Percentiles rank a stretch among this genome's conserved stretches.
These are phyloP conservation scores for Coelinius sp. DNA, from an alignment of 2,888 invertebrate genomes.

Conservation along the genomic window DNA sequence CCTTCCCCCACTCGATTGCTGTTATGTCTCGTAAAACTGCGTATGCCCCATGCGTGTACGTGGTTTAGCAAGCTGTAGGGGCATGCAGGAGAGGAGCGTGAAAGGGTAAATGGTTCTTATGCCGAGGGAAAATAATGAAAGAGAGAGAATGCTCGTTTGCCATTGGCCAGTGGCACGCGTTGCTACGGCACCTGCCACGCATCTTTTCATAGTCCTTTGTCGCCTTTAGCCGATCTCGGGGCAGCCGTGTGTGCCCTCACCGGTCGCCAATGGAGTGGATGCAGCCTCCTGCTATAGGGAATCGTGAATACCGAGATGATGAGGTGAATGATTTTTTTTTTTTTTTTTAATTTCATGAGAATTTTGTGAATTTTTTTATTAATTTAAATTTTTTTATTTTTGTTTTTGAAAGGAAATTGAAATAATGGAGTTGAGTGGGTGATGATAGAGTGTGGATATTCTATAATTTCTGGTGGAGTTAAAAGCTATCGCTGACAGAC, in stretches of 20 bases:
- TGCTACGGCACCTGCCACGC: slow-evolving; percentile 52
- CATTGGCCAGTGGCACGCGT: slow-evolving; percentile 68
- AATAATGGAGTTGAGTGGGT: too few relatives aligned
- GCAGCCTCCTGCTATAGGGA: not conserved
- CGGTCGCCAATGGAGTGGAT: slow-evolving; percentile 28
- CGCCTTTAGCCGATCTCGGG: slow-evolving; percentile 33
- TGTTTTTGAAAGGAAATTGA: too few relatives aligned
- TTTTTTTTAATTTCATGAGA: too few relatives aligned
- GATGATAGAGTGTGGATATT: too few relatives aligned
- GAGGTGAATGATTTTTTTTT: not conserved
- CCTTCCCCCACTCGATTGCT: not conserved
- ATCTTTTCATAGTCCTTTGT: slow-evolving; percentile 56
- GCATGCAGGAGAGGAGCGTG: too few relatives aligned
- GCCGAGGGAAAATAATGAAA: not conserved
- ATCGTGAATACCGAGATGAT: too few relatives aligned
- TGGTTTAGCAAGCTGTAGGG: slow-evolving; percentile 18
- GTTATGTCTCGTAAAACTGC: slow-evolving; percentile 3
- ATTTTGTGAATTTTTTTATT: too few relatives aligned
- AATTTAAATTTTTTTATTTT: too few relatives aligned
- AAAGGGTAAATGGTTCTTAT: slow-evolving; percentile 26
- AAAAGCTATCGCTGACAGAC: too few relatives aligned
- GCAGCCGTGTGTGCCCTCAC: slow-evolving; percentile 28
- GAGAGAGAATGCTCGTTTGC: slow-evolving; percentile 45
- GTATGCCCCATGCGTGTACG: not conserved
- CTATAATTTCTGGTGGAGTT: too few relatives aligned